Conservation (phyloP, 2,888 invertebrate genomes). For the Caenorhabditis panamensis region DNA sequence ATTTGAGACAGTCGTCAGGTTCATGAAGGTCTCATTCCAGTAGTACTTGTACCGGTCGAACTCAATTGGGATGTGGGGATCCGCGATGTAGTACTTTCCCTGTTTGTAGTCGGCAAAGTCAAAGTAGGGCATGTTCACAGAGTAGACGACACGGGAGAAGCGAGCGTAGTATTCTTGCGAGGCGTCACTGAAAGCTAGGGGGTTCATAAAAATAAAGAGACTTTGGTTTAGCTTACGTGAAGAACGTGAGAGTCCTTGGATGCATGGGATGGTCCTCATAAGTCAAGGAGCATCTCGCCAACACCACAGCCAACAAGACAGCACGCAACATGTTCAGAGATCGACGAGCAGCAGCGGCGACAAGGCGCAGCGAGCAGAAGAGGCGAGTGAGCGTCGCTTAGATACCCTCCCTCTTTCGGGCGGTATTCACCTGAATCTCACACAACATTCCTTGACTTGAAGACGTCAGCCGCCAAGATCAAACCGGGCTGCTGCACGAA, state of each 20-base stretch:
- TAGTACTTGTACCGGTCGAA: slow-evolving; percentile 31
- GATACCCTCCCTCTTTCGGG: background rate
- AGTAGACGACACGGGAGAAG: slow-evolving; percentile 21
- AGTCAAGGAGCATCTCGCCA: no score
- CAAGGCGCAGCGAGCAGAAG: background rate
- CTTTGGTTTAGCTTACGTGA: background rate
- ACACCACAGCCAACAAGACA: background rate
- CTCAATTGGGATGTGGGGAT: slow-evolving; percentile 17
- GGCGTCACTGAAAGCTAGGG: slow-evolving; percentile 29
- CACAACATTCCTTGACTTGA: slow-evolving; percentile 27
- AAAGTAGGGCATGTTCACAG: slow-evolving; percentile 8
- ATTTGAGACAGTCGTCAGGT: background rate
- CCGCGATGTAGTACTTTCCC: slow-evolving; percentile 12
- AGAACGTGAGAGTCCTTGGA: background rate
- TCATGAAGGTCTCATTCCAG: slow-evolving; percentile 30
- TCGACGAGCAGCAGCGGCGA: background rate
- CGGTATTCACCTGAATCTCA: slow-evolving; percentile 14
- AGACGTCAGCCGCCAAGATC: slow-evolving; percentile 44
- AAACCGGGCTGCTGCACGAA: slow-evolving; percentile 27
- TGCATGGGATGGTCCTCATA: no score
- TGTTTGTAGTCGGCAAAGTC: slow-evolving; percentile 13
- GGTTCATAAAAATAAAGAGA: no score
- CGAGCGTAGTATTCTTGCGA: slow-evolving; percentile 13
- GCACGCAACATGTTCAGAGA: background rate
- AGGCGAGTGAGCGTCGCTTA: background rate